These are phyloP conservation scores for Myotis pilosus DNA, from an alignment of 2,797 vertebrate species.

Conservation along the genomic window DNA sequence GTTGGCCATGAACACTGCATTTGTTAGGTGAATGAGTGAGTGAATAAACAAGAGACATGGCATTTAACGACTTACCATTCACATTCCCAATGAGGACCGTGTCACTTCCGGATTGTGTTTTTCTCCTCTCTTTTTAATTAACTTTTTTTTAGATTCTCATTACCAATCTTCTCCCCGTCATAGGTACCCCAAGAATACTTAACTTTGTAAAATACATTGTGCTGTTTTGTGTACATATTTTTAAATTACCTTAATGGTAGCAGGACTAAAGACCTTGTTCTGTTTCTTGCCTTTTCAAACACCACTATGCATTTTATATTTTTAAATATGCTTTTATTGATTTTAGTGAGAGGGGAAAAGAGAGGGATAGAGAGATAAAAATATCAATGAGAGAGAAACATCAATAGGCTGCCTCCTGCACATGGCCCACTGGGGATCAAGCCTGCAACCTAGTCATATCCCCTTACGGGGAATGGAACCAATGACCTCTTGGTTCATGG, in stretches of 20 bases:
- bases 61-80: background rate
- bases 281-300: background rate
- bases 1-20: background rate
- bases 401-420: no score
- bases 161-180: background rate
- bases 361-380: no score
- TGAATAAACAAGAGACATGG: background rate
- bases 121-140: background rate
- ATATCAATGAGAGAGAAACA: no score
- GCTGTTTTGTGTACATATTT: background rate
- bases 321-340: no score
- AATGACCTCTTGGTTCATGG: no score
- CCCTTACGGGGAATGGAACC: no score
- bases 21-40: background rate
- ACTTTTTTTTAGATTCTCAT: background rate
- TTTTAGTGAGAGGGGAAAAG: no score
- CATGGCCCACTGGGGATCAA: no score
- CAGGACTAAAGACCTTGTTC: background rate
- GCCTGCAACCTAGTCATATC: no score
- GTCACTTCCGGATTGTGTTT: background rate
- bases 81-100: background rate
- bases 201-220: background rate
- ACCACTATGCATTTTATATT: background rate
- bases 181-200: background rate
- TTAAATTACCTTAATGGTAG: background rate